Conservation (phyloP, 2,113 vertebrate genomes). For the Oncorhynchus mykiss region DNA sequence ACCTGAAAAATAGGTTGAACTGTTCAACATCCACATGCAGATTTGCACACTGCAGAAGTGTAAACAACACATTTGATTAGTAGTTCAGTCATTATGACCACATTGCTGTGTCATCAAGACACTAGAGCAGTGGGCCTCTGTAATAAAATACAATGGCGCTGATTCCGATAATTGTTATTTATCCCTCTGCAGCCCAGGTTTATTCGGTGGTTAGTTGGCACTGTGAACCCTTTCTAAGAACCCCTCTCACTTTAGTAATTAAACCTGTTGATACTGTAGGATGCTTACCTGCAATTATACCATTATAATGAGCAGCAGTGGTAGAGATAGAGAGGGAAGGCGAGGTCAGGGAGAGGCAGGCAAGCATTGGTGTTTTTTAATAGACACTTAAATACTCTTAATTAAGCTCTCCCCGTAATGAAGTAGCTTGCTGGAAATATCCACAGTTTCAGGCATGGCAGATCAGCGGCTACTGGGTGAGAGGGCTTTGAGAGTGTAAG, state of each 20-base stretch:
- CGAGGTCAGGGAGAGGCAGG: constrained; percentile 71
- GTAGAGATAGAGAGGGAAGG: constrained; percentile 59
- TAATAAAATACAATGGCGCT: constrained; percentile 57
- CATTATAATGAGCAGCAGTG: constrained; percentile 75
- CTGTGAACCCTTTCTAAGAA: constrained; percentile 67
- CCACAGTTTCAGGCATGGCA: constrained; percentile 46
- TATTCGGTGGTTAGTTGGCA: constrained; percentile 67
- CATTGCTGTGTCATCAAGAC: constrained; percentile 61
- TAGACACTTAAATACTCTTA: constrained; percentile 80
- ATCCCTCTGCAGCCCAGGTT: constrained; percentile 64
- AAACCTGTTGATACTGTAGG: constrained; percentile 71
- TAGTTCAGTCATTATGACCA: constrained; percentile 30
- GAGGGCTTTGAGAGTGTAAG: constrained; percentile 44
- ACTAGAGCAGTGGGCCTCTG: constrained; percentile 48
- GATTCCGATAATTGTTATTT: constrained; percentile 75
- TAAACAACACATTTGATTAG: constrained; percentile 36
- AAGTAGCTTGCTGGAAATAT: constrained; percentile 59
- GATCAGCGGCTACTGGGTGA: constrained; percentile 39
- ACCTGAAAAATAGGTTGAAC: background rate
- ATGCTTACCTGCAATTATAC: constrained; percentile 78
- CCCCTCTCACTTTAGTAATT: constrained; percentile 74
- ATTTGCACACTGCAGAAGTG: background rate
- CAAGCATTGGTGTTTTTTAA: constrained; percentile 78
- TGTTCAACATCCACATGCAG: background rate
- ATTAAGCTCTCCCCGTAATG: constrained; percentile 73